Conservation (phyloP, 1,140 invertebrate species). For the Dendrolimus punctatus region DNA sequence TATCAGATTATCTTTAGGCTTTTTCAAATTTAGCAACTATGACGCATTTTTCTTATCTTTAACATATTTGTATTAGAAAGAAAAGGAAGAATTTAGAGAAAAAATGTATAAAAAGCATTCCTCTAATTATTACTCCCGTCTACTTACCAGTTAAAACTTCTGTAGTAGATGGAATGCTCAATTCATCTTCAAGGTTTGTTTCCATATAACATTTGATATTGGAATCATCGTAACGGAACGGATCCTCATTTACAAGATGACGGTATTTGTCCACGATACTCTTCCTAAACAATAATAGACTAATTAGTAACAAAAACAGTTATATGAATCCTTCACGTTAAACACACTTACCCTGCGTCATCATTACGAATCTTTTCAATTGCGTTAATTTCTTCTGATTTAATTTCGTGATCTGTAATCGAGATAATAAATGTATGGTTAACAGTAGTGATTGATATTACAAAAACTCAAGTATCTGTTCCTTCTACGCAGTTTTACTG, state of each 20-base stretch:
- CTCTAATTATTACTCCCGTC: not conserved
- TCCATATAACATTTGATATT: conserved; percentile 4
- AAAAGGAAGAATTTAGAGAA: too few species aligned
- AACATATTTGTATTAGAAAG: too few species aligned
- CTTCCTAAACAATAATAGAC: not conserved
- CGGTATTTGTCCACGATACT: not conserved
- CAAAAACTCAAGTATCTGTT: too few species aligned
- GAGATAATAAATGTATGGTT: not conserved
- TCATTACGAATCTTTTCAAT: conserved; percentile 17
- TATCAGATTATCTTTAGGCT: too few species aligned
- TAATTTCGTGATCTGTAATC: conserved; percentile 1
- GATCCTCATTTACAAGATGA: not conserved
- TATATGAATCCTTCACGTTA: not conserved
- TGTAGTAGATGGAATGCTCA: conserved; percentile 12
- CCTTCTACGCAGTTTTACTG: too few species aligned
- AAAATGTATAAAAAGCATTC: too few species aligned
- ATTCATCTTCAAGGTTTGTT: conserved; percentile 18
- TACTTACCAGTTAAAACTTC: conserved; percentile 18
- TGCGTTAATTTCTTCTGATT: conserved; percentile 8
- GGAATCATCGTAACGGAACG: not conserved
- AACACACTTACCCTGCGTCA: conserved; percentile 19
- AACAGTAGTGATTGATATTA: too few species aligned
- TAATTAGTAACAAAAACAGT: not conserved
- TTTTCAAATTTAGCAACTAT: too few species aligned
- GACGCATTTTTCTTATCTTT: too few species aligned